phyloP scores from a whole-genome alignment of 1,140 invertebrate species.

The Maniola jurtina region DNA sequence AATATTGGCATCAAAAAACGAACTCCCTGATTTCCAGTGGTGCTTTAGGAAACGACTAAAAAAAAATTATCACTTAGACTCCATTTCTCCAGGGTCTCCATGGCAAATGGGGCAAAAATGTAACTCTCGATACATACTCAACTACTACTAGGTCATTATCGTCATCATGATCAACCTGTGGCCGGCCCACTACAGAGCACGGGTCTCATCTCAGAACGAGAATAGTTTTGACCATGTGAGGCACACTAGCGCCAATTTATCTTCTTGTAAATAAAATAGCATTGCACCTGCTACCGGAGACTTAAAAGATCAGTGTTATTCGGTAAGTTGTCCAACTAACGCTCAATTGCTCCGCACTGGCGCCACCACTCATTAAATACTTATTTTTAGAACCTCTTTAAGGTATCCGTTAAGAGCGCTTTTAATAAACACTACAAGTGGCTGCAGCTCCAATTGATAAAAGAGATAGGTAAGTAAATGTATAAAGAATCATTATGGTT shows the following conservation, averaged over 20 bases:
- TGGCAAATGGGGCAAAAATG: no score
- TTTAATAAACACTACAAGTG: conserved; percentile 24
- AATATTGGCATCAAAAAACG: no score
- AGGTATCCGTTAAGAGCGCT: conserved; percentile 23
- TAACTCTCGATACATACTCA: no score
- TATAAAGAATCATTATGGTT: neutral
- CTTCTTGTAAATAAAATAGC: conserved; percentile 18
- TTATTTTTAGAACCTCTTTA: conserved; percentile 35
- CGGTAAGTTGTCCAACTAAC: conserved; percentile 15
- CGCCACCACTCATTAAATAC: conserved; percentile 23
- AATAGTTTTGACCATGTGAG: no score
- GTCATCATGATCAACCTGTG: no score
- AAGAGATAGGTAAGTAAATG: neutral
- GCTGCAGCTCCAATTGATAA: neutral
- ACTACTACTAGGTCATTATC: no score
- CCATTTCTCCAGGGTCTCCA: no score
- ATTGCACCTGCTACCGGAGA: conserved; percentile 16
- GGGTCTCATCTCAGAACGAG: no score
- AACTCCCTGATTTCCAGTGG: no score
- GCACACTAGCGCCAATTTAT: conserved; percentile 24
- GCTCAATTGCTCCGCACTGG: conserved; percentile 18
- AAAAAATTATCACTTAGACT: no score
- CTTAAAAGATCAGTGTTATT: conserved; percentile 14
- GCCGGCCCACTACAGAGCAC: no score
- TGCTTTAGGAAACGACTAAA: no score